Base-by-base conservation (phyloP, 2,797 vertebrate species). In the Chlorospingus semifuscus region DNA sequence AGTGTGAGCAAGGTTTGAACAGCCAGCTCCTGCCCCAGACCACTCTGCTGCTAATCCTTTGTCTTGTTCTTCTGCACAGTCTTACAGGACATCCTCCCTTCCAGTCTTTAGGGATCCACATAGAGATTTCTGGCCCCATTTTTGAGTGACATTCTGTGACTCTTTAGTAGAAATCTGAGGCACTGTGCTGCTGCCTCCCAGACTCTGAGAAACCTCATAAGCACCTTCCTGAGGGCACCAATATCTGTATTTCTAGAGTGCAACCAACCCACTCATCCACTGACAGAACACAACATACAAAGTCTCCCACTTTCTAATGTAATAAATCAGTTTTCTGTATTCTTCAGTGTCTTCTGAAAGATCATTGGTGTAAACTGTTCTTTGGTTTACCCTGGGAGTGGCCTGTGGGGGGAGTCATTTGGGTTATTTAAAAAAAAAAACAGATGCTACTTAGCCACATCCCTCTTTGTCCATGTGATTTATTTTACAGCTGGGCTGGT, bases 201-300 rank as follows among this genome's bases (percentile, higher is more conserved):
- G 27, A 72, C 44, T 15, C n/a, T 57, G 19, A 68, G 32, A 78
- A 75, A 17, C 4, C 24, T 7, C 3, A 2, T 5, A 34, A 47
- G 8, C 8, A 56, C 3, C 6, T 5, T 75, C 3, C 4, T 13
- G 4, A 42, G 5, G 34, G 11, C 42, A 55, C 27, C 8, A 30
- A 14, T 15, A 24, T 23, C 15, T 74, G 26, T 22, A 27, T 59
- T 83, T 89, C 44, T 83, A 30, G 8, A 34, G 26, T 60, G 22
- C 14, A 72, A 3, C 11, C 3, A 41, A 46, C 15, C 4, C 18
- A 13, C 18, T 32, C 9, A 41, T 3, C 2, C 24, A 12, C 22
- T 2, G 4, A 53, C 11, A 56, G 34, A 19, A 29, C 15, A 39
- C 0, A 2, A 27, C 6, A 7, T 27, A 24, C 0, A 0, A 29